Evolutionary conservation across 2,888 invertebrate species (phyloP).

Genomic region (Trissolcus brochymenae): DNA sequence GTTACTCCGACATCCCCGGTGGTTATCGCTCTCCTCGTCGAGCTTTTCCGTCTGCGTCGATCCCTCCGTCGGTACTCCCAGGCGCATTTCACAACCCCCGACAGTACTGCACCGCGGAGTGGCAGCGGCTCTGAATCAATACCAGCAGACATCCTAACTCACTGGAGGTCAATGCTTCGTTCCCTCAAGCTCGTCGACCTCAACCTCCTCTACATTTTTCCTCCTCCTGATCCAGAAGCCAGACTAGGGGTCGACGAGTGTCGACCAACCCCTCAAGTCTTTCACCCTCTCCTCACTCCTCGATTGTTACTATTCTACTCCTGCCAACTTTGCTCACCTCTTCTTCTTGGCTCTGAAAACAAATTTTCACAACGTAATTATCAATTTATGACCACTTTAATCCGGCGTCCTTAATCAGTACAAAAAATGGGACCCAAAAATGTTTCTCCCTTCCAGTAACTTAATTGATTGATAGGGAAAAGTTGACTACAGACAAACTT

Average conservation of each 20-base stretch:
- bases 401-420: neutral
- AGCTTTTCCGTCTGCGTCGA: conserved; percentile 70
- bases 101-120: conserved; percentile 66
- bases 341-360: conserved; percentile 57
- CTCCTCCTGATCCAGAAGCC: conserved; percentile 65
- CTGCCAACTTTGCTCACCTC: conserved; percentile 57
- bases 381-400: neutral
- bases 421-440: neutral
- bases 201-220: conserved; percentile 68
- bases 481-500: too few species aligned
- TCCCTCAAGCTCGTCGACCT: conserved; percentile 78
- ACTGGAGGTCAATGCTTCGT: conserved; percentile 81
- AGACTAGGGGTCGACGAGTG: conserved; percentile 61
- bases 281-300: conserved; percentile 55
- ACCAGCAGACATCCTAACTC: conserved; percentile 79
- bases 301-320: conserved; percentile 48
- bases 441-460: neutral
- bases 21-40: conserved; percentile 45
- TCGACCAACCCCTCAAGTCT: conserved; percentile 50
- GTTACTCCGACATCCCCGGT: conserved; percentile 39
- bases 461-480: neutral
- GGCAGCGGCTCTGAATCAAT: conserved; percentile 76
- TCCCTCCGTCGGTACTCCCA: conserved; percentile 68
- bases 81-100: conserved; percentile 67
- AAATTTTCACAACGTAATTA: conserved; percentile 48